A percentile compares a stretch with the other conserved stretches of the same genome.
Conservation (phyloP, 64 coral and sea anemone species). For the Dendronephthya gigantea region DNA sequence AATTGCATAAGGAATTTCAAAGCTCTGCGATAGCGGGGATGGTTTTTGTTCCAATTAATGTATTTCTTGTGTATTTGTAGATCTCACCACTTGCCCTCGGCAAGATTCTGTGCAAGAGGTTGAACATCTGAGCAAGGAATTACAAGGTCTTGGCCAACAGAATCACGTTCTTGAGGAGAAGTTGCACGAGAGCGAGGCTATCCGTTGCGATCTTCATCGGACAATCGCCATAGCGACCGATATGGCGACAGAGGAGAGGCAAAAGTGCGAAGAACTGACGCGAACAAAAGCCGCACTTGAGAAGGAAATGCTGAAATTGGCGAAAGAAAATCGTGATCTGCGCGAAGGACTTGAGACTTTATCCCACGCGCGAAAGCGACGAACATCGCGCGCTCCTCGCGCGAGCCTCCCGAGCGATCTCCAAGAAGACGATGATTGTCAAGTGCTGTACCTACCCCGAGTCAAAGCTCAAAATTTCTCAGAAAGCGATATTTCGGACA, state of each 20-base stretch:
- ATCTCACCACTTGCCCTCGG: not conserved
- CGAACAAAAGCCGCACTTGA: not conserved
- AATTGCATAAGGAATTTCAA: too few species aligned
- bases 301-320: not conserved
- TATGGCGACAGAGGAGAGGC: constrained; percentile 21
- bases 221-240: constrained; percentile 12
- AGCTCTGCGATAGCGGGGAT: too few species aligned
- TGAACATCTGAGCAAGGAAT: not conserved
- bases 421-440: not conserved
- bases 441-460: not conserved
- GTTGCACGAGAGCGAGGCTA: constrained; percentile 2
- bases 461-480: not conserved
- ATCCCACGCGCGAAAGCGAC: not conserved
- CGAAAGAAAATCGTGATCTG: not conserved
- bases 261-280: constrained; percentile 16
- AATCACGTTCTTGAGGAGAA: not conserved
- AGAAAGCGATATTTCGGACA: not conserved
- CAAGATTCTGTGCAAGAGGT: not conserved
- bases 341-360: constrained; percentile 1
- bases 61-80: not conserved
- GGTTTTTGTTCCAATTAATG: too few species aligned
- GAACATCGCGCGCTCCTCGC: not conserved
- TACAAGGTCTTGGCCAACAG: not conserved
- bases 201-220: not conserved
- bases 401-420: not conserved